These are phyloP conservation scores for Tenthredo mesomela DNA, from an alignment of 2,888 invertebrate species.

Conservation along the genomic window DNA sequence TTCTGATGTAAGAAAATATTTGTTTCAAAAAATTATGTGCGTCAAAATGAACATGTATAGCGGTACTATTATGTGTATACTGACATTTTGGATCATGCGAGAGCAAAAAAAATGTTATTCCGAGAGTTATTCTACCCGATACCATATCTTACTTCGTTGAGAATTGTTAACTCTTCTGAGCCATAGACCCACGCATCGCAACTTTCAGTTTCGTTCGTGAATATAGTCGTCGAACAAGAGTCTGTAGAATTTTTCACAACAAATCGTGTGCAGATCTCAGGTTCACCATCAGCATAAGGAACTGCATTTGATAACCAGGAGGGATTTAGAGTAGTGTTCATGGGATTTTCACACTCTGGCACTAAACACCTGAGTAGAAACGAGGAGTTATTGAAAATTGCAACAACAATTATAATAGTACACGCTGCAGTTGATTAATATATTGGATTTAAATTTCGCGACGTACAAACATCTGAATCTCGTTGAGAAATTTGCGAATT, in stretches of 20 bases:
- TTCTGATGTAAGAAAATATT: background rate
- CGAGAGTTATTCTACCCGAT: background rate
- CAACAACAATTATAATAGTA: background rate
- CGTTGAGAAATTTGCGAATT: background rate
- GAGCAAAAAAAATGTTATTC: background rate
- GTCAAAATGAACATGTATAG: background rate
- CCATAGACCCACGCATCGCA: constrained; percentile 82
- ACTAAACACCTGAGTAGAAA: constrained; percentile 78
- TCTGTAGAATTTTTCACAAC: constrained; percentile 55
- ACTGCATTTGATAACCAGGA: constrained; percentile 79
- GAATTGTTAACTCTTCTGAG: constrained; percentile 80
- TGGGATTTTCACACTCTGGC: constrained; percentile 79
- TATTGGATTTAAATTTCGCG: background rate
- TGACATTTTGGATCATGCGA: background rate
- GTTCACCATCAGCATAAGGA: constrained; percentile 75
- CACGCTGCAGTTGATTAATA: background rate
- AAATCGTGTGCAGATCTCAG: constrained; percentile 72
- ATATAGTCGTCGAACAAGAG: constrained; percentile 76
- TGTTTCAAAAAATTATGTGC: background rate
- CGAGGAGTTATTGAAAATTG: background rate
- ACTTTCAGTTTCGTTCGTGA: constrained; percentile 76
- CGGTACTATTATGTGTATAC: background rate
- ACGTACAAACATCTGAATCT: background rate
- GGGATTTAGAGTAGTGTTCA: constrained; percentile 75
- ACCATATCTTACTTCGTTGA: constrained; percentile 81